Percentiles rank a stretch among this genome's conserved stretches.
Evolutionary conservation across 2,888 invertebrate species (phyloP).

Genomic region (Teleogryllus oceanicus): DNA sequence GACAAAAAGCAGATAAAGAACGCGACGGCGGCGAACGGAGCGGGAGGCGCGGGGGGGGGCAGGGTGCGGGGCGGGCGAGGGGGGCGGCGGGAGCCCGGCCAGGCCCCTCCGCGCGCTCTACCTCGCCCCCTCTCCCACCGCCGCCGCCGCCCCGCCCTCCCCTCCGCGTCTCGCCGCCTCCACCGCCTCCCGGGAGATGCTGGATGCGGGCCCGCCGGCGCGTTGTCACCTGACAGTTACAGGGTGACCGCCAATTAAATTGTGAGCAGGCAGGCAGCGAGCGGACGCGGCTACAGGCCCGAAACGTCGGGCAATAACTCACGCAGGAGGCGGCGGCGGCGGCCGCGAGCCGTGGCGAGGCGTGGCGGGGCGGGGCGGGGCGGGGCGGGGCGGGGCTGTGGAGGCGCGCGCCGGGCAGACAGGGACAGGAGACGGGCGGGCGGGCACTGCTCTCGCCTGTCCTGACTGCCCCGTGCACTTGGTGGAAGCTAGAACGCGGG

Average conservation of each 20-base stretch:
- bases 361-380: too few species aligned
- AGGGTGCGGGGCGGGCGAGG: not conserved
- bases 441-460: too few species aligned
- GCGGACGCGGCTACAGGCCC: slow-evolving; percentile 9
- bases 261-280: slow-evolving; percentile 18
- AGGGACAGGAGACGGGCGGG: too few species aligned
- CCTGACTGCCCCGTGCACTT: too few species aligned
- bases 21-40: not conserved
- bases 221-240: slow-evolving; percentile 18
- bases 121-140: not conserved
- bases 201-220: not conserved
- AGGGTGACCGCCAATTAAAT: slow-evolving; percentile 18
- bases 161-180: not conserved
- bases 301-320: slow-evolving; percentile 18
- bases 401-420: too few species aligned
- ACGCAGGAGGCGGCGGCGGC: not conserved
- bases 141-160: not conserved
- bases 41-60: not conserved
- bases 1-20: slow-evolving; percentile 18
- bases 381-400: too few species aligned
- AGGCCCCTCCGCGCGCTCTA: not conserved
- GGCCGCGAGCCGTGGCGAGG: too few species aligned
- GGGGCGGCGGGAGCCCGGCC: not conserved
- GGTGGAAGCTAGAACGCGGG: too few species aligned
- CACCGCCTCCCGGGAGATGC: not conserved